Conservation (phyloP, 2,888 invertebrate species). For the Chaetoderma sp. region DNA sequence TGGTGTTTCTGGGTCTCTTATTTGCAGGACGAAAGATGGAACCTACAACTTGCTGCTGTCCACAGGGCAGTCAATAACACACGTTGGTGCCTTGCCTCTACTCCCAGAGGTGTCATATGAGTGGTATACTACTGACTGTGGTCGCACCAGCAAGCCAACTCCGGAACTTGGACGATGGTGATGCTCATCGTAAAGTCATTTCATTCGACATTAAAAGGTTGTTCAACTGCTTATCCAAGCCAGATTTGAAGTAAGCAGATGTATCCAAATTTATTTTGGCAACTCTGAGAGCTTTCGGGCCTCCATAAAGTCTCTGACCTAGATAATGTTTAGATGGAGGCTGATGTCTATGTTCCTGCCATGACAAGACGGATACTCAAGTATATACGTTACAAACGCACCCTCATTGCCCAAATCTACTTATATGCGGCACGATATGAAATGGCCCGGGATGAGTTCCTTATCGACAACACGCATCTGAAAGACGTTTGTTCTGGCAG, state of each 20-base stretch:
- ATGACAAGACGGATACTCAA: slow-evolving; percentile 25
- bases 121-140: slow-evolving; percentile 7
- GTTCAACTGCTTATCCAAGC: slow-evolving; percentile 21
- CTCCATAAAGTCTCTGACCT: slow-evolving; percentile 14
- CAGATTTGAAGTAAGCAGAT: slow-evolving; percentile 13
- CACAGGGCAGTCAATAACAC: not conserved
- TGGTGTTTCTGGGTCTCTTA: slow-evolving; percentile 17
- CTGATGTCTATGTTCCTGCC: slow-evolving; percentile 13
- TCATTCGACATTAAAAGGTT: slow-evolving; percentile 26
- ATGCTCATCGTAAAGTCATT: slow-evolving; percentile 24
- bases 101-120: too few relatives aligned
- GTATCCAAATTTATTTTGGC: slow-evolving; percentile 17
- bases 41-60: slow-evolving; percentile 26
- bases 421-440: slow-evolving; percentile 18
- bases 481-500: not conserved
- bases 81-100: slow-evolving; percentile 17
- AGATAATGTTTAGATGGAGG: slow-evolving; percentile 23
- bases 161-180: slow-evolving; percentile 8
- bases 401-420: slow-evolving; percentile 8
- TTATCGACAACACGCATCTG: not conserved
- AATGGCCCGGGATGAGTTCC: slow-evolving; percentile 11
- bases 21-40: not conserved
- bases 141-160: not conserved
- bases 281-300: slow-evolving; percentile 4
- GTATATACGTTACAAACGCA: slow-evolving; percentile 23